These are phyloP conservation scores for Acanthaster planci DNA, from an alignment of 35 echinoderm and acorn worm genomes.

Conservation along the genomic window DNA sequence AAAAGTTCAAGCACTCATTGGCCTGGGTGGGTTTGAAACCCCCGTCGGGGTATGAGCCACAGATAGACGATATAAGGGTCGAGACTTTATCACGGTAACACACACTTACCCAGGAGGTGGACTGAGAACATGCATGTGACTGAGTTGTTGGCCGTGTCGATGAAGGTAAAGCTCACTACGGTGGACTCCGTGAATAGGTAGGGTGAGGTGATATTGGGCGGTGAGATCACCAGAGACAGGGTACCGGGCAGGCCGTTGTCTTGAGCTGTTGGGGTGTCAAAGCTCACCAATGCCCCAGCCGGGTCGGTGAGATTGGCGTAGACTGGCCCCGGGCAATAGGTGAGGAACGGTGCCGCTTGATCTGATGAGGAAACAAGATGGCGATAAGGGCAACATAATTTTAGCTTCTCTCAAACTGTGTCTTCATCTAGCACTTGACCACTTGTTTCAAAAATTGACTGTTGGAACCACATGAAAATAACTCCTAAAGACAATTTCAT, in stretches of 20 bases:
- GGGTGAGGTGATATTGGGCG: constrained; percentile 55
- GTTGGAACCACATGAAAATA: too few species aligned
- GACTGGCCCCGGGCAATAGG: constrained; percentile 60
- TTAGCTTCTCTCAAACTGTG: too few species aligned
- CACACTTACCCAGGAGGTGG: constrained; percentile 46
- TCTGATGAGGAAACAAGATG: neutral
- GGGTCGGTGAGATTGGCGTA: constrained; percentile 27
- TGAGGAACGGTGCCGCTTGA: constrained; percentile 20
- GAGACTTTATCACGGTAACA: neutral
- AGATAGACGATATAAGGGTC: too few species aligned
- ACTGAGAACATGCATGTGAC: constrained; percentile 53
- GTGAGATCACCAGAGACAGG: constrained; percentile 24
- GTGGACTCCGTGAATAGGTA: constrained; percentile 55
- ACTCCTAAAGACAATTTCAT: too few species aligned
- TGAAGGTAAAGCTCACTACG: constrained; percentile 49
- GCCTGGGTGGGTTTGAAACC: too few species aligned
- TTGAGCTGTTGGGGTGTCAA: constrained; percentile 46
- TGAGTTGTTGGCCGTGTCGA: constrained; percentile 49
- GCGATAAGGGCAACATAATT: too few species aligned
- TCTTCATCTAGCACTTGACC: too few species aligned
- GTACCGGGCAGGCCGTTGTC: constrained; percentile 47
- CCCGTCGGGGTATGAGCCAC: too few species aligned
- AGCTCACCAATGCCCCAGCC: constrained; percentile 31
- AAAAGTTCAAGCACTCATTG: too few species aligned
- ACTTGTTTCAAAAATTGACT: too few species aligned